Evolutionary conservation across 2,113 vertebrate genomes (phyloP), one percentile per base, ranked within the genome.

Genomic region (Numenius arquata): DNA sequence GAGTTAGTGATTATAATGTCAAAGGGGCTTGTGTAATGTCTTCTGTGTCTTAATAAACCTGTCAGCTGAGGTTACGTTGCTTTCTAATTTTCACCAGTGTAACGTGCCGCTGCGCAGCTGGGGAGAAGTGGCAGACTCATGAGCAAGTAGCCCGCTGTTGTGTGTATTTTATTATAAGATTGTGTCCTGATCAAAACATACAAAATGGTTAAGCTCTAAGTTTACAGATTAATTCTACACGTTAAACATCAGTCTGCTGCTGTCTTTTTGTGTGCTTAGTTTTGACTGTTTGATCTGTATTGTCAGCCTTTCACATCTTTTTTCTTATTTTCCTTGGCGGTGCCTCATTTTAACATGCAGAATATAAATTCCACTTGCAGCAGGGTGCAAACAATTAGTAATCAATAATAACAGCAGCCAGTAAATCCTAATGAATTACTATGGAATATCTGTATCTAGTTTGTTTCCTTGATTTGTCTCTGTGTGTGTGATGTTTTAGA

Each of bases 21-120:
- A 97, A 93, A 97, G 97, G 95, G 96, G 87, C 92, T 94, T 95
- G 95, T 97, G 96, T 98, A 97, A 97, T 97, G 95, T 97, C 91
- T 92, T 96, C 85, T 95, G 79, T 97, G 90, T 97, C 97, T 98
- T 98, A 98, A 98, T 98, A 98, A 98, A 98, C 97, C 97, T 98
- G 97, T 98, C 98, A 97, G 90, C 84, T 89, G 96, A 97, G 92
- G 95, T 96, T 97, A 95, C 16, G 5, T 95, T 97, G 88, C 97
- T 97, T 97, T 95, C 96, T 97, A 71, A 96, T 98, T 98, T 97
- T 96, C 90, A 89, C 72, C 65, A 88, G 91, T 73, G 90, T 77
- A 97, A 92, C 95, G 80, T 62, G 75, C 83, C 5, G 27, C 86
- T 80, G 95, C 48, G 53, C 95, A 96, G 91, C 90, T 94, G 88